Evolutionary conservation across 1,140 invertebrate species (phyloP), one percentile per base, ranked within the genome.

Genomic region (Brachystomella parvula): DNA sequence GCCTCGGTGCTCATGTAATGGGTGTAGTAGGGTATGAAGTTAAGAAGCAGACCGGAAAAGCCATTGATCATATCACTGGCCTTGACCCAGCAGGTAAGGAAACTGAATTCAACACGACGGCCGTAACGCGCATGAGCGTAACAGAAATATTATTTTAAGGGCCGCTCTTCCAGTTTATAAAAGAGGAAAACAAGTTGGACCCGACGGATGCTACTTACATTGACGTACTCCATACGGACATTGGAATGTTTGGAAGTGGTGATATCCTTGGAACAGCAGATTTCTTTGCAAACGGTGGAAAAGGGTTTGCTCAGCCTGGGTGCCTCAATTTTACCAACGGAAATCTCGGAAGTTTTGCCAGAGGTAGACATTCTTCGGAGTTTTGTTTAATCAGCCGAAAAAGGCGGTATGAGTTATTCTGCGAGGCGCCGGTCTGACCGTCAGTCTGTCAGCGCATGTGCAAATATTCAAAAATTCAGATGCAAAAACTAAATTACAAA

Each of bases 41-140:
- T 19, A 26, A 35, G 6, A 60, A 60, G 3, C 3, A 19, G 9
- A 30, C 33, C 26, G 58, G 58, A 60, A 9, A 9, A 9, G 19
- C 6, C 3, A 35, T 60, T 32, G 32, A 60, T 24, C 58, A 35
- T 19, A 60, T 60, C 33, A 60, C 30, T 31, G 58, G 58, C 6
- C 58, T 60, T 9, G 58, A 60, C 30, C 58, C 58, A 32, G 58
- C 58, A 32, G 58, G 58, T 53, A 53, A n/a, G n/a, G n/a, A n/a
- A n/a, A n/a, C n/a, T n/a, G n/a, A n/a, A n/a, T n/a, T n/a, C n/a
- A n/a, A n/a, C n/a, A n/a, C n/a, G n/a, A n/a, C n/a, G n/a, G n/a
- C n/a, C n/a, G n/a, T n/a, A n/a, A n/a, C n/a, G n/a, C n/a, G n/a
- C n/a, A n/a, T n/a, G n/a, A n/a, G n/a, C n/a, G n/a, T n/a, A n/a